Conservation (phyloP, 2,113 vertebrate genomes). For the Damaliscus lunatus region DNA sequence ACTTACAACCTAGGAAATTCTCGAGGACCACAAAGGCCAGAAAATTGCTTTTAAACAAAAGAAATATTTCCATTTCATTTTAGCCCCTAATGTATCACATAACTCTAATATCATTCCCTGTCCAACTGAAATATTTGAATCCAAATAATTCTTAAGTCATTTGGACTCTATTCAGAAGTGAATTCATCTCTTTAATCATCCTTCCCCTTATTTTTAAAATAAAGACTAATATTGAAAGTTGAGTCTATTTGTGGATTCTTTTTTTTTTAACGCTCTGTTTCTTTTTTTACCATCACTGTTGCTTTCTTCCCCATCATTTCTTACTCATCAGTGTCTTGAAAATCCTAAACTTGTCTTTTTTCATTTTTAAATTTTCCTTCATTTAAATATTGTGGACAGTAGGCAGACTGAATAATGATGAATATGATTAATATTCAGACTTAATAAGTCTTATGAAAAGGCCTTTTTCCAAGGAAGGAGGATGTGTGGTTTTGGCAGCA, state of each 20-base stretch:
- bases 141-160: slow-evolving; percentile 60
- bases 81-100: slow-evolving; percentile 12
- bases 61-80: slow-evolving; percentile 48
- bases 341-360: slow-evolving; percentile 2
- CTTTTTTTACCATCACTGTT: neutral
- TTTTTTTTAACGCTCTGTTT: slow-evolving; percentile 41
- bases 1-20: neutral
- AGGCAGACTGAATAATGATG: slow-evolving; percentile 57
- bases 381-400: slow-evolving; percentile 64
- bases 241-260: slow-evolving; percentile 14
- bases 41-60: slow-evolving; percentile 39
- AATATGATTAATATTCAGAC: slow-evolving; percentile 65
- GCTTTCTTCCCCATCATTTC: neutral
- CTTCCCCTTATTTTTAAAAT: slow-evolving; percentile 42
- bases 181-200: slow-evolving; percentile 58
- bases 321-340: neutral
- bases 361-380: slow-evolving; percentile 63
- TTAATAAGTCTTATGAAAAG: slow-evolving; percentile 65
- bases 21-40: slow-evolving; percentile 45
- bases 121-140: slow-evolving; percentile 42
- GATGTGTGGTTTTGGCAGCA: slow-evolving; percentile 46
- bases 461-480: slow-evolving; percentile 58
- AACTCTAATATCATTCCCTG: slow-evolving; percentile 34
- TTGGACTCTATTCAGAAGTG: slow-evolving; percentile 65
- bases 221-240: neutral